Base-by-base conservation (phyloP, 2,797 vertebrate species). In the Takifugu ocellatus region DNA sequence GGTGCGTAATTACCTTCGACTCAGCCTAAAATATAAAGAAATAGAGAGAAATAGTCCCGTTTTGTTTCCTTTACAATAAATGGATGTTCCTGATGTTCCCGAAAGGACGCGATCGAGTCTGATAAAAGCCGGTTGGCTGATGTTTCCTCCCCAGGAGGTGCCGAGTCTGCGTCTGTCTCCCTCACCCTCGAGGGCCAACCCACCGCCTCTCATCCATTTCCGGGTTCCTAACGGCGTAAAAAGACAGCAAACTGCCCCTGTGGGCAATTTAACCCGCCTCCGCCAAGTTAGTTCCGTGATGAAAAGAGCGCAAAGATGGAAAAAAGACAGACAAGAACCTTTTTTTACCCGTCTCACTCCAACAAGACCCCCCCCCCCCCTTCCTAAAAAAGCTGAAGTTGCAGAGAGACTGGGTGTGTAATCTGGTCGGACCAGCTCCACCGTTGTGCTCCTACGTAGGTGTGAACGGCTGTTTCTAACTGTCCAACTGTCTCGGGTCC, bases 391-490 rank as follows among this genome's bases (percentile, higher is more conserved):
- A 46, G n/a, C 12, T 39, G 44, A 10, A 11, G 17, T 24, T 48
- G 21, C 46, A 24, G 10, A 51, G 10, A 45, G 7, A 59, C 62
- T 66, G 84, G 81, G 86, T 80, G 88, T 88, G 84, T 78, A 52
- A 79, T 75, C 86, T 79, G 29, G 84, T 82, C 81, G 78, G 68
- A 44, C 82, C 78, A 74, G 69, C 46, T 84, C 27, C 26, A 39
- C 27, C 63, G 47, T 42, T 51, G 5, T 50, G 47, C 51, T 66
- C 50, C 59, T 50, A 27, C 26, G 51, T 31, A 49, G 9, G 49
- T 63, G 68, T 54, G 42, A 64, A 5, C 17, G 24, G 25, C 36
- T 21, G 21, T 21, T 6, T 45, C 3, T 10, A 48, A 1, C 29
- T 33, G 50, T 24, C 25, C 49, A 21, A 21, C 15, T 42, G 15